phyloP scores from a whole-genome alignment of 2,113 vertebrate species.

The Anseranas semipalmata region DNA sequence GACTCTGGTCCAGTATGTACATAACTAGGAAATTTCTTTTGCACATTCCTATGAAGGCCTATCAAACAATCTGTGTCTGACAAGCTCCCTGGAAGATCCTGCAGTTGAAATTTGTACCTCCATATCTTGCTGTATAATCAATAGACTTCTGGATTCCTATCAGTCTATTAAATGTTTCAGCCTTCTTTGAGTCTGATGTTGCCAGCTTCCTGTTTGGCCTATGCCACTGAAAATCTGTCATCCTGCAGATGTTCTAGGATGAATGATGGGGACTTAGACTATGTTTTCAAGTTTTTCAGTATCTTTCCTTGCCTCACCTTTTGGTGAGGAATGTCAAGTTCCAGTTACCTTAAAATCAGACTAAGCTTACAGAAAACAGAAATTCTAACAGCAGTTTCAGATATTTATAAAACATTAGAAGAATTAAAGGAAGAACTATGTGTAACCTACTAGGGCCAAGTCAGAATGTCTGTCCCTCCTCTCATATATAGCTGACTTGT shows the following conservation, averaged over 20 bases:
- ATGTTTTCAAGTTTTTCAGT: not conserved
- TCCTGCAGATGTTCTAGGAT: not conserved
- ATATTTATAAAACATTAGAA: not conserved
- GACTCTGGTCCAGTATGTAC: not conserved
- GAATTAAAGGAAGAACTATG: not conserved
- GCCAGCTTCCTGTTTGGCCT: not conserved
- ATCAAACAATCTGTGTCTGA: not conserved
- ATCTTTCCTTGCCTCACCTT: not conserved
- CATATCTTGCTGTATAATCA: fast-evolving
- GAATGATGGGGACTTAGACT: not conserved
- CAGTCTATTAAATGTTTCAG: not conserved
- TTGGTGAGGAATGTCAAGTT: not conserved
- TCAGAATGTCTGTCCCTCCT: not conserved
- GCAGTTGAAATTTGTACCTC: not conserved
- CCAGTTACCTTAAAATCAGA: not conserved
- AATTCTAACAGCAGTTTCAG: not conserved
- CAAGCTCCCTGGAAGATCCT: not conserved
- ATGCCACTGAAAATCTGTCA: not conserved
- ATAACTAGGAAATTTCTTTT: not conserved
- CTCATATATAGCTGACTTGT: not conserved
- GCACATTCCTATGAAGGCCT: not conserved
- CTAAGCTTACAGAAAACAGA: not conserved
- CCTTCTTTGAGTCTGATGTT: not conserved
- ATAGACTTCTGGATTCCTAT: not conserved
- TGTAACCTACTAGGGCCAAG: not conserved